These are phyloP conservation scores for Oplegnathus fasciatus DNA, from an alignment of 2,113 vertebrate genomes.

Conservation along the genomic window DNA sequence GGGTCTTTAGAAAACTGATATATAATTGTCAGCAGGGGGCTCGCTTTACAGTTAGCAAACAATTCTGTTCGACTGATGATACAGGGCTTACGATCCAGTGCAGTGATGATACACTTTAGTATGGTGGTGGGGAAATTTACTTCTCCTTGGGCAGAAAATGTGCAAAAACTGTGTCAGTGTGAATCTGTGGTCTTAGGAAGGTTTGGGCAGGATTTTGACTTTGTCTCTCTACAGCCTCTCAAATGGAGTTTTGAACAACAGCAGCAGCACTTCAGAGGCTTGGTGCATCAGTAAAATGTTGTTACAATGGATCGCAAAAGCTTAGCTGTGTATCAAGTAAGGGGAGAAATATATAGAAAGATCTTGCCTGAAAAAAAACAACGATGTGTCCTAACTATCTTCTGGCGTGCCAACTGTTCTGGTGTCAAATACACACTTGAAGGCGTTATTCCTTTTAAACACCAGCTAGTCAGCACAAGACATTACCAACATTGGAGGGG, in stretches of 20 bases:
- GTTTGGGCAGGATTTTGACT: not conserved
- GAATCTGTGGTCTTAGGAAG: constrained; percentile 1
- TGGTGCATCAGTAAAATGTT: not conserved
- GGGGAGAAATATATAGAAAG: not conserved
- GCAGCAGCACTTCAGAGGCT: not conserved
- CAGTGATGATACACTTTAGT: not conserved
- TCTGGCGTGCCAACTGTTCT: not conserved
- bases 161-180: not conserved
- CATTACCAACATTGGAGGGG: too few species aligned
- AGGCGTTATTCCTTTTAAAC: not conserved
- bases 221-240: not conserved
- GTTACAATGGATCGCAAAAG: not conserved
- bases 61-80: constrained; percentile 1
- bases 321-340: not conserved
- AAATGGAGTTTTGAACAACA: not conserved
- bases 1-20: not conserved
- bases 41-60: not conserved
- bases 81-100: not conserved
- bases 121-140: not conserved
- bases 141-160: not conserved
- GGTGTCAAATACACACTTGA: too few species aligned
- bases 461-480: not conserved
- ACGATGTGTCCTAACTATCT: not conserved
- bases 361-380: not conserved
- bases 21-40: constrained; percentile 13